Percentiles rank a stretch among this genome's conserved stretches.
Conservation (phyloP, 2,113 vertebrate species). For the Chlorodrepanis virens region DNA sequence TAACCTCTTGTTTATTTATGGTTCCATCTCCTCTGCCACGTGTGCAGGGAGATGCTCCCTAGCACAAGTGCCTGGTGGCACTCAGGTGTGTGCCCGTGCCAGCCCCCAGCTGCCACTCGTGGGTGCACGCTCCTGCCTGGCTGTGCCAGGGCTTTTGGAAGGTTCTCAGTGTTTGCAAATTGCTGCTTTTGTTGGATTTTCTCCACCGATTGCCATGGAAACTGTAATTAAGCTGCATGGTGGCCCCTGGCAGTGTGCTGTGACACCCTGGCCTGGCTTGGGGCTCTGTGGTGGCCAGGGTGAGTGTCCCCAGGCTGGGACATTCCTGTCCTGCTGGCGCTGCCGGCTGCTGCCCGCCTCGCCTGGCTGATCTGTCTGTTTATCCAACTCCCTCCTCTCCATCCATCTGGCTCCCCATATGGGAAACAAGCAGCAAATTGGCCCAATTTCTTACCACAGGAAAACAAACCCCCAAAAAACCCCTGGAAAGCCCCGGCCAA, state of each 20-base stretch:
- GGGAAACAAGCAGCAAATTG: conserved; percentile 49
- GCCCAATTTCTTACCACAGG: conserved; percentile 25
- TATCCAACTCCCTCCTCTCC: conserved; percentile 55
- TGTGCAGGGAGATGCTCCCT: background rate
- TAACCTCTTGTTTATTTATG: conserved; percentile 7
- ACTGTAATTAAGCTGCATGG: conserved; percentile 33
- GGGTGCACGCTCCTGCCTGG: accelerated
- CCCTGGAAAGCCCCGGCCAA: accelerated
- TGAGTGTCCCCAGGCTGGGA: background rate
- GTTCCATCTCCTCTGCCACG: background rate
- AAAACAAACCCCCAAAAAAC: background rate
- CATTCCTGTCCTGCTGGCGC: background rate
- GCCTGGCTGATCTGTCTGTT: conserved; percentile 43
- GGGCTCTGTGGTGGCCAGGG: background rate
- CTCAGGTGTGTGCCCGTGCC: background rate
- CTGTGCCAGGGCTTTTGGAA: background rate
- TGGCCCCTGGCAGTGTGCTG: background rate
- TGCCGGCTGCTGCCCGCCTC: conserved; percentile 3
- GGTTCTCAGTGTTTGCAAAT: background rate
- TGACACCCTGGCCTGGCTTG: background rate
- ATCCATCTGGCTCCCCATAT: conserved; percentile 77
- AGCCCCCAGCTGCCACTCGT: background rate
- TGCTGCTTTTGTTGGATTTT: background rate
- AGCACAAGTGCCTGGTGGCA: background rate
- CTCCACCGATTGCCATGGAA: conserved; percentile 55